Conservation (phyloP, 2,888 invertebrate species). For the Lydus trimaculatus region DNA sequence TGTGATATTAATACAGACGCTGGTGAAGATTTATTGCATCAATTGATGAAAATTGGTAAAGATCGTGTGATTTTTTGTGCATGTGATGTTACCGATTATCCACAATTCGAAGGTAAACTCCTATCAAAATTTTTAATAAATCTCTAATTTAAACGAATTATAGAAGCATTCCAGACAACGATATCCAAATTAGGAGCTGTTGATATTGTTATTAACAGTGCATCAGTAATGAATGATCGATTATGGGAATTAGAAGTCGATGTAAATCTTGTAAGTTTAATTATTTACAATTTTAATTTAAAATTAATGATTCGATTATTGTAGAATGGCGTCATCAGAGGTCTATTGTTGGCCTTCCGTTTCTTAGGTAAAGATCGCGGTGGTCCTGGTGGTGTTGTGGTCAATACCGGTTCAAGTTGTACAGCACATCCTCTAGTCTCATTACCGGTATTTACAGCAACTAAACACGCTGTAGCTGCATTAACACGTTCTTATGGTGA, state of each 20-base stretch:
- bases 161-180: constrained; percentile 78
- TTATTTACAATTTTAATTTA: neutral
- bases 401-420: constrained; percentile 79
- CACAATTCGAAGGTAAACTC: constrained; percentile 74
- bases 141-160: constrained; percentile 40
- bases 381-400: constrained; percentile 76
- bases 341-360: constrained; percentile 75
- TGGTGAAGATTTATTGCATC: constrained; percentile 73
- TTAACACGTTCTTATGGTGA: constrained; percentile 78
- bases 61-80: constrained; percentile 76
- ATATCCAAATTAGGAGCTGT: constrained; percentile 74
- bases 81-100: constrained; percentile 80
- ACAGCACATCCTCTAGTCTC: constrained; percentile 74
- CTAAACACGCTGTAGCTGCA: constrained; percentile 78
- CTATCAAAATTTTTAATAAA: neutral
- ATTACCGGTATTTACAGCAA: constrained; percentile 79
- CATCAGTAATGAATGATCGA: constrained; percentile 56
- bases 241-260: constrained; percentile 60
- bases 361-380: constrained; percentile 80
- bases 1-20: constrained; percentile 77
- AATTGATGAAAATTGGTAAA: constrained; percentile 71
- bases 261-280: constrained; percentile 60
- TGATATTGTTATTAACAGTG: constrained; percentile 72
- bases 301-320: constrained; percentile 25
- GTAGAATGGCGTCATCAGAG: constrained; percentile 79